phyloP scores from a whole-genome alignment of 2,797 vertebrate genomes.

The Muraenolepis orangiensis region DNA sequence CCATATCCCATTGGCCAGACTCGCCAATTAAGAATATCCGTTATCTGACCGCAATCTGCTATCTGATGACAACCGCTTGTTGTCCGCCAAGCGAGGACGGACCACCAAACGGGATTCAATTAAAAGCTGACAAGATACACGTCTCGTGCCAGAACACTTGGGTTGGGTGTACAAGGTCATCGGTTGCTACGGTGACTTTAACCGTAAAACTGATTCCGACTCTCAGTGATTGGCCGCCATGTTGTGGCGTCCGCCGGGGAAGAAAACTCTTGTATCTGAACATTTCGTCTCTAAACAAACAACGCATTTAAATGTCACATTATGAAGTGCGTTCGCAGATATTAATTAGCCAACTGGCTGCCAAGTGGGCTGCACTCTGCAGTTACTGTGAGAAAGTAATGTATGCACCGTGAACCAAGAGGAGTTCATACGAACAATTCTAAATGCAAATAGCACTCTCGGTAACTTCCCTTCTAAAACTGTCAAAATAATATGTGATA shows the following conservation, averaged over 20 bases:
- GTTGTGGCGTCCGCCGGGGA: neutral
- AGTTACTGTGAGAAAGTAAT: neutral
- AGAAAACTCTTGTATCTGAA: neutral
- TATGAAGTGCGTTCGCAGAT: neutral
- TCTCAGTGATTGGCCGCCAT: neutral
- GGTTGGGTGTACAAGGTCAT: neutral
- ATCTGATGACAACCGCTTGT: neutral
- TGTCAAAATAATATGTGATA: neutral
- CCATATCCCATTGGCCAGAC: neutral
- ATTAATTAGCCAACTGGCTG: neutral
- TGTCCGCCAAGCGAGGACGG: neutral
- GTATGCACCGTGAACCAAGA: neutral
- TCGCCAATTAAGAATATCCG: neutral
- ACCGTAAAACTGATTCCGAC: neutral
- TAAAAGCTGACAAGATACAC: neutral
- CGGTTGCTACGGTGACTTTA: neutral
- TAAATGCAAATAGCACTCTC: neutral
- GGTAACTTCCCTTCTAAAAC: neutral
- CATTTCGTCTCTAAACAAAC: neutral
- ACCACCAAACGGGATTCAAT: neutral
- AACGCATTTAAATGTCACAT: neutral
- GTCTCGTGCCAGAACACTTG: neutral
- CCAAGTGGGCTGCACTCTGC: neutral
- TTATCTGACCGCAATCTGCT: conserved; percentile 1
- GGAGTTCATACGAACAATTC: neutral